Evolutionary conservation across 2,113 vertebrate genomes (phyloP).

Genomic region (Centrocercus urophasianus): DNA sequence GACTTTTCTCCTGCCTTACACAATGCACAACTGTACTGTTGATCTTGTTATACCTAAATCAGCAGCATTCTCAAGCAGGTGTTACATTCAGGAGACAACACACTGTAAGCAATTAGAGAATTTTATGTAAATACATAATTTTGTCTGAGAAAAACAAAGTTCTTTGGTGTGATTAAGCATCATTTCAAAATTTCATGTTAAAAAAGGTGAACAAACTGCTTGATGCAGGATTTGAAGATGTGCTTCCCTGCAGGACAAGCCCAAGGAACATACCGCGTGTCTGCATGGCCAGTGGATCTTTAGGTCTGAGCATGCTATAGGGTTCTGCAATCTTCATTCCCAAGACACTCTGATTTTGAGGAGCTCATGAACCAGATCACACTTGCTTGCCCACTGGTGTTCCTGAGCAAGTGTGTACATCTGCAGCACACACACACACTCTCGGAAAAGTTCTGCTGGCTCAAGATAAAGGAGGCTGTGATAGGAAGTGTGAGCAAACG

Average conservation of each 20-base stretch:
- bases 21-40: background rate
- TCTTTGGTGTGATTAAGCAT: slow-evolving; percentile 66
- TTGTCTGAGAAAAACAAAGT: slow-evolving; percentile 64
- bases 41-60: slow-evolving; percentile 67
- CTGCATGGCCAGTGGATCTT: background rate
- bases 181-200: slow-evolving; percentile 24
- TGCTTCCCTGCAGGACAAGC: background rate
- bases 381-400: background rate
- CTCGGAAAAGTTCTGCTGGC: background rate
- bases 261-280: background rate
- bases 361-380: background rate
- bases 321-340: fast-evolving
- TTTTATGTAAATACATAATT: slow-evolving; percentile 76
- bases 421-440: background rate
- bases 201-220: slow-evolving; percentile 9
- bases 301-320: background rate
- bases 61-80: slow-evolving; percentile 64
- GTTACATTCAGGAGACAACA: slow-evolving; percentile 64
- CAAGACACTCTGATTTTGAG: background rate
- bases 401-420: fast-evolving
- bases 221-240: background rate
- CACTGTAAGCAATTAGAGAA: slow-evolving; percentile 73
- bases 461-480: fast-evolving
- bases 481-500: background rate
- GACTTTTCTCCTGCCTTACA: background rate